These are phyloP conservation scores for Standfussiana lucernea DNA, from an alignment of 2,888 invertebrate genomes.

Conservation along the genomic window DNA sequence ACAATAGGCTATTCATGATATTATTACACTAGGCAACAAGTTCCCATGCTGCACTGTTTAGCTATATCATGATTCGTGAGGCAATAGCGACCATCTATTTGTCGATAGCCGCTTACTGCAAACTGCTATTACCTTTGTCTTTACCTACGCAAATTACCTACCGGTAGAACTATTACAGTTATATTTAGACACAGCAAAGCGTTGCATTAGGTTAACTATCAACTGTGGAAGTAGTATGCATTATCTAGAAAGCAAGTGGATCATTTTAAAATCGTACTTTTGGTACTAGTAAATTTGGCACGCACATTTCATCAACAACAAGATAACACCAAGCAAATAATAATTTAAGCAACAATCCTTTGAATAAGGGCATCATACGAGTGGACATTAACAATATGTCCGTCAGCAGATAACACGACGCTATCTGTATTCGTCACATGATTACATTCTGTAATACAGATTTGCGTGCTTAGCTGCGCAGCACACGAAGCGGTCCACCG, in stretches of 20 bases:
- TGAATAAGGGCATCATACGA: constrained; percentile 43
- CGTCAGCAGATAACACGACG: constrained; percentile 69
- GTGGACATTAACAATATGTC: constrained; percentile 67
- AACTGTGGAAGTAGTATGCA: not conserved
- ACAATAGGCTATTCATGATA: constrained; percentile 44
- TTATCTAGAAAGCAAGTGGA: constrained; percentile 5
- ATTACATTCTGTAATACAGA: constrained; percentile 41
- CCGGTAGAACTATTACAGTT: constrained; percentile 52
- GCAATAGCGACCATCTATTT: constrained; percentile 71
- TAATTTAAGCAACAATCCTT: constrained; percentile 10
- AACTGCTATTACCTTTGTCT: constrained; percentile 58
- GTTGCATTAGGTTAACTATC: constrained; percentile 21
- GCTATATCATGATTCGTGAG: constrained; percentile 69
- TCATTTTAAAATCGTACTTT: not conserved
- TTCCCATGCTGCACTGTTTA: constrained; percentile 77
- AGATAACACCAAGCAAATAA: not conserved
- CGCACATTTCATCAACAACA: not conserved
- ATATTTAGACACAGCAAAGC: constrained; percentile 63
- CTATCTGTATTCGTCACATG: constrained; percentile 69
- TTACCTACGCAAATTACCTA: constrained; percentile 73
- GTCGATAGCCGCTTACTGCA: constrained; percentile 66
- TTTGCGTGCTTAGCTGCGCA: constrained; percentile 49
- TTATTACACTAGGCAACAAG: constrained; percentile 68
- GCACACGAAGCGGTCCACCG: constrained; percentile 53
- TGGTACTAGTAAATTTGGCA: not conserved